These are phyloP conservation scores for Drosophila burlai DNA, from an alignment of 1,140 invertebrate species.

Conservation along the genomic window DNA sequence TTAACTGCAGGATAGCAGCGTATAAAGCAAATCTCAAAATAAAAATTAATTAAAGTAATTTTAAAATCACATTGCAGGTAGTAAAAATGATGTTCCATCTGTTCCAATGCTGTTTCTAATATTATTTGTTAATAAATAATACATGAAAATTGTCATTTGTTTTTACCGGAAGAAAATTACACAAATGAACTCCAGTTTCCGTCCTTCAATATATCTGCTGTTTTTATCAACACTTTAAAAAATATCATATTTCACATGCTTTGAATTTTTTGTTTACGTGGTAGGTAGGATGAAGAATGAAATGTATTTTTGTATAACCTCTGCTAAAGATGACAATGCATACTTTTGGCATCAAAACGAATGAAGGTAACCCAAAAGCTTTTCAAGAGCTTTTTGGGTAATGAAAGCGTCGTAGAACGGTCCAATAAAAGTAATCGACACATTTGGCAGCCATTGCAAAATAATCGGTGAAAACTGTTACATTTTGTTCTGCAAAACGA, in stretches of 20 bases:
- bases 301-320: neutral
- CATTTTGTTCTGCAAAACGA: no score
- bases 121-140: neutral
- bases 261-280: neutral
- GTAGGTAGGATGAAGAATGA: neutral
- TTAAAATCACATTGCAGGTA: neutral
- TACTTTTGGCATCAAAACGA: conserved; percentile 3
- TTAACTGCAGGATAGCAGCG: neutral
- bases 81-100: no score
- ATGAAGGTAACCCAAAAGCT: neutral
- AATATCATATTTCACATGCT: no score
- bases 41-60: neutral
- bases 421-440: neutral
- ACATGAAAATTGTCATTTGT: neutral
- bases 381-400: conserved; percentile 2
- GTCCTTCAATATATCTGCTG: neutral
- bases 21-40: neutral
- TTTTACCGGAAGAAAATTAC: neutral
- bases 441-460: neutral
- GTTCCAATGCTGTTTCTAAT: neutral
- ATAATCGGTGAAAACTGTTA: no score
- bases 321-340: conserved; percentile 24
- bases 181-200: neutral
- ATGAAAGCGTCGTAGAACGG: neutral
- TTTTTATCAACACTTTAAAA: neutral